Base-by-base conservation (phyloP, 2,797 vertebrate genomes). In the Pogoniulus pusillus region DNA sequence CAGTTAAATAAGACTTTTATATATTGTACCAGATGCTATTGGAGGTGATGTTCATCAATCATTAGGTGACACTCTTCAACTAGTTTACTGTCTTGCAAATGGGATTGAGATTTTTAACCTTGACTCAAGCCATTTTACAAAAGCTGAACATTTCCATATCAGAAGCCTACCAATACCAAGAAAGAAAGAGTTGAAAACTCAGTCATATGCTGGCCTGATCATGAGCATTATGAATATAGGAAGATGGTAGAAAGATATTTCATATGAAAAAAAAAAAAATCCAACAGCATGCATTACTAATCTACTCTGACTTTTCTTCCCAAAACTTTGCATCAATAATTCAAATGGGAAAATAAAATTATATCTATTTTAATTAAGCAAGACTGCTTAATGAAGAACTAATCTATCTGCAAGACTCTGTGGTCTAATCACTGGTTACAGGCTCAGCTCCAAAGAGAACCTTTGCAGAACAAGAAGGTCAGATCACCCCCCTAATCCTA, bases 401-500 rank as follows among this genome's bases (percentile, higher is more conserved):
- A 69, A 29, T 69, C 49, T 9, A 37, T 19, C 32, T 51, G 47
- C 19, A 51, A 51, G 66, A 27, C 47, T 68, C 18, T 51, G 12
- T 51, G 34, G 47, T 68, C 26, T 27, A 68, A 34, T 51, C 32
- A 29, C 45, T 51, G 16, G 32, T 68, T 68, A 35, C 12, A 47
- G 43, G 26, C 16, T 16, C 18, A 22, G 47, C 9, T 18, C 45
- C 24, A 8, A 69, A 30, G 34, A 69, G 47, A 37, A 69, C 27
- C 26, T 53, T 9, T 53, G 19, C 13, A 37, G 66, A 49, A 34
- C 20, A 16, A 53, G 26, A 27, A 26, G 45, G 16, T 22, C 29
- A 62, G 5, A 4, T 58, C 26, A 37, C 2, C 4, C 1, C 6
- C 8, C 16, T 26, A 24, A 12, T 53, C 3, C 26, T 26, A 24